Evolutionary conservation across 2,797 vertebrate genomes (phyloP).

Genomic region (Galago senegalensis): DNA sequence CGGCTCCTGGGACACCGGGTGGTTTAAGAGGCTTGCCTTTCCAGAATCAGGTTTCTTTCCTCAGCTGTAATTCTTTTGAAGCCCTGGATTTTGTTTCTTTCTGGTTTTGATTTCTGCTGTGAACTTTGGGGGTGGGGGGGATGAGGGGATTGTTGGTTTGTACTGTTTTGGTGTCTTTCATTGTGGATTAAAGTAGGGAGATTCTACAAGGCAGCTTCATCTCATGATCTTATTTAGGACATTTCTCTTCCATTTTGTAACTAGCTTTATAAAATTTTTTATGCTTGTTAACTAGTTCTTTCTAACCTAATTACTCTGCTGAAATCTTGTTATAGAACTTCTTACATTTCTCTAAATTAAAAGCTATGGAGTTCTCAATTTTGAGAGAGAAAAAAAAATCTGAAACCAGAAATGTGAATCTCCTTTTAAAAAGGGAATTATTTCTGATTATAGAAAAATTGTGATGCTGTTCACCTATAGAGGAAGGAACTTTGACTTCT

Average conservation of each 20-base stretch:
- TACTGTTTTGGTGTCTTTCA: neutral
- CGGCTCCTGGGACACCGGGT: neutral
- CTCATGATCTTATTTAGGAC: constrained; percentile 48
- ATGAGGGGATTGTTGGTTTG: neutral
- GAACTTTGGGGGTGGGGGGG: neutral
- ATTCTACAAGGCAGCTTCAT: neutral
- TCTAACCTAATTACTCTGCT: neutral
- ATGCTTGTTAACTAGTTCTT: constrained; percentile 21
- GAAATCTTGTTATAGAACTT: neutral
- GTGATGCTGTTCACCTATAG: neutral
- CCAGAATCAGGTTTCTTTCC: neutral
- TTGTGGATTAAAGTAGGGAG: neutral
- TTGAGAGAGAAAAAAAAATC: neutral
- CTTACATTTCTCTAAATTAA: neutral
- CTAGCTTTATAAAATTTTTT: constrained; percentile 3
- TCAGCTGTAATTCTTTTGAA: neutral
- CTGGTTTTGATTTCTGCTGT: neutral
- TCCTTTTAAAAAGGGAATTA: neutral
- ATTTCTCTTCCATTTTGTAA: neutral
- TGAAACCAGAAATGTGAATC: neutral
- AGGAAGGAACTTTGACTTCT: neutral
- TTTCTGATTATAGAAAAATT: neutral
- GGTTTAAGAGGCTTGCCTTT: neutral
- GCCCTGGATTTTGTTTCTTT: neutral
- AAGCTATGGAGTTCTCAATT: neutral